Conservation (phyloP, 1,140 invertebrate species). For the Caenorhabditis inopinata region DNA sequence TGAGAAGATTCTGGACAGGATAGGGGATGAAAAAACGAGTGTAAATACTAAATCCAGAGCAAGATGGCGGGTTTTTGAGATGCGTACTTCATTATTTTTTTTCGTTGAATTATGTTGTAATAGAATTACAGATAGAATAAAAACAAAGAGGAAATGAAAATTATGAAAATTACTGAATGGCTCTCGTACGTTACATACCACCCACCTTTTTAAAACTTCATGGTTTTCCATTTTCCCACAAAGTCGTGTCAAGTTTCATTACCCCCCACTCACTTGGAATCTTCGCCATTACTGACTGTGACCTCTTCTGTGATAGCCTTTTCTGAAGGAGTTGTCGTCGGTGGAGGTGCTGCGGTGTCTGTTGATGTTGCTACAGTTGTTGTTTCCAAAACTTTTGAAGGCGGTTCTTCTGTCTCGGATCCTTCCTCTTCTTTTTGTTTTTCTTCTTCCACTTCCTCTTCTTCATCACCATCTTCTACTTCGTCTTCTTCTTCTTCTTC, state of each 20-base stretch:
- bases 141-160: too few species aligned
- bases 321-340: neutral
- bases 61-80: neutral
- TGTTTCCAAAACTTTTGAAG: neutral
- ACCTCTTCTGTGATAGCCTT: neutral
- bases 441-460: neutral
- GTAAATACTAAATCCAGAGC: neutral
- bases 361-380: neutral
- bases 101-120: too few species aligned
- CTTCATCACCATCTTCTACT: neutral
- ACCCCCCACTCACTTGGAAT: neutral
- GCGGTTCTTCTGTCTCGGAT: neutral
- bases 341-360: neutral
- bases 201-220: too few species aligned
- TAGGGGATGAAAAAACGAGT: neutral
- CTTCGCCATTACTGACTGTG: neutral
- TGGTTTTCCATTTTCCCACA: neutral
- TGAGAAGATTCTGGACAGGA: neutral
- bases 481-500: neutral
- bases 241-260: conserved; percentile 9
- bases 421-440: neutral
- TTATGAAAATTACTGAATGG: too few species aligned
- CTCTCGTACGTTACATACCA: too few species aligned
- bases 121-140: too few species aligned
- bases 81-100: too few species aligned